Base-by-base conservation (phyloP, 2,888 invertebrate genomes). In the Periphyllus acericola region DNA sequence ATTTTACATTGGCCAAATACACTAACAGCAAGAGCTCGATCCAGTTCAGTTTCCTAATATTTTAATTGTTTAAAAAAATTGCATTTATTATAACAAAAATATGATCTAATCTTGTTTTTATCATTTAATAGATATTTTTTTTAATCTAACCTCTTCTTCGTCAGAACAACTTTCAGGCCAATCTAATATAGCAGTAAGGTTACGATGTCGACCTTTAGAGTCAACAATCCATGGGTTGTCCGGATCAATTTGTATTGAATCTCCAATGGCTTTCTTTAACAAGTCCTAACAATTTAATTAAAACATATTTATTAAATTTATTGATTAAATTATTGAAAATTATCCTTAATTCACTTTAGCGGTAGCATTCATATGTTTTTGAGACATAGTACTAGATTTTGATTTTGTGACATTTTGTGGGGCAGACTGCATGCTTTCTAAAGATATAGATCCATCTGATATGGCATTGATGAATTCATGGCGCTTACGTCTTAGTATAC, bases 81-180 rank as follows among this genome's bases (percentile, higher is more conserved):
- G 9, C 25, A 83, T 74, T 72, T 6, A 46, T 46, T 83, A 4
- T 71, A 55, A 17, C n/a, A 83, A 25, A 72, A 74, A 9, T 74
- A 74, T 29, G 9, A 68, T 29, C 8, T 25, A 25, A 71, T 19
- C 9, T 1, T 21, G n/a, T 40, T 21, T 66, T 40, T 52, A n/a
- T 8, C 55, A 55, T 34, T 34, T 75, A 75, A n/a, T n/a, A n/a
- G n/a, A n/a, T n/a, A n/a, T n/a, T 46, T 52, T 34, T 46, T 29
- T 46, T 34, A 46, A 52, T 34, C 34, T 52, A 19, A 86, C 88
- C 71, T 81, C 83, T 76, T 89, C 93, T 89, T 93, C 93, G 89
- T 93, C 93, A 40, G 92, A 92, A 90, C 94, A 94, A 90, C 93
- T 93, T 90, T 94, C 93, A 2, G 94, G 94, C 94, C 94, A 94